These are phyloP conservation scores for Calosoma granatense DNA, from an alignment of 1,140 invertebrate species.

Conservation along the genomic window DNA sequence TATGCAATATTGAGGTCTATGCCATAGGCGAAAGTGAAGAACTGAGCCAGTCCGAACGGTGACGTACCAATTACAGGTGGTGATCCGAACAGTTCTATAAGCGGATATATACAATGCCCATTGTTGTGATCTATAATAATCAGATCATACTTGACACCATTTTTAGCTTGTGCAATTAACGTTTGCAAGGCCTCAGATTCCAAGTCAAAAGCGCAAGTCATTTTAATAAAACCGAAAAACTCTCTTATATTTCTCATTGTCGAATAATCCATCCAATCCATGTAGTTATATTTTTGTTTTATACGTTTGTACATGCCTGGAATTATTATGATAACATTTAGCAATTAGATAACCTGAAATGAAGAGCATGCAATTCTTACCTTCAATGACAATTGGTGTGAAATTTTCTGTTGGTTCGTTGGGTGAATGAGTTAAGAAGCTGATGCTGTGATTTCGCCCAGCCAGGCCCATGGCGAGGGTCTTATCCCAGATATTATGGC, in stretches of 20 bases:
- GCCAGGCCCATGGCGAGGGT: constrained; percentile 18
- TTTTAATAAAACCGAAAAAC: background rate
- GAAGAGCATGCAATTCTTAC: background rate
- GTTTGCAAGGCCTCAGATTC: background rate
- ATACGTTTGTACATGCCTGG: background rate
- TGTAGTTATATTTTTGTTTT: background rate
- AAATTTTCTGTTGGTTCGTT: background rate
- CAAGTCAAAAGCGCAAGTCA: background rate
- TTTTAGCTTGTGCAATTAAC: background rate
- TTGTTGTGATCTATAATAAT: constrained; percentile 19
- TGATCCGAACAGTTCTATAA: constrained; percentile 17
- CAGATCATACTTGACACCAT: constrained; percentile 18
- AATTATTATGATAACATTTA: too few species aligned
- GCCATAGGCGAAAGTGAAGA: constrained; percentile 19
- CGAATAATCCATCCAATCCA: too few species aligned
- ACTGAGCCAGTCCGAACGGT: constrained; percentile 18
- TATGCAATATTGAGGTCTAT: constrained; percentile 13
- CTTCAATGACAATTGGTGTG: background rate
- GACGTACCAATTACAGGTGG: constrained; percentile 18
- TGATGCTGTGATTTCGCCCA: constrained; percentile 21
- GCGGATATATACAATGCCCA: constrained; percentile 19
- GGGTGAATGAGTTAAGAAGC: constrained; percentile 4
- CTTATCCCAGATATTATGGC: constrained; percentile 17
- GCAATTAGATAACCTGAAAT: background rate
- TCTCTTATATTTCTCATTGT: background rate